These are phyloP conservation scores for Asarcornis scutulata DNA, from an alignment of 2,113 vertebrate genomes.

Conservation along the genomic window DNA sequence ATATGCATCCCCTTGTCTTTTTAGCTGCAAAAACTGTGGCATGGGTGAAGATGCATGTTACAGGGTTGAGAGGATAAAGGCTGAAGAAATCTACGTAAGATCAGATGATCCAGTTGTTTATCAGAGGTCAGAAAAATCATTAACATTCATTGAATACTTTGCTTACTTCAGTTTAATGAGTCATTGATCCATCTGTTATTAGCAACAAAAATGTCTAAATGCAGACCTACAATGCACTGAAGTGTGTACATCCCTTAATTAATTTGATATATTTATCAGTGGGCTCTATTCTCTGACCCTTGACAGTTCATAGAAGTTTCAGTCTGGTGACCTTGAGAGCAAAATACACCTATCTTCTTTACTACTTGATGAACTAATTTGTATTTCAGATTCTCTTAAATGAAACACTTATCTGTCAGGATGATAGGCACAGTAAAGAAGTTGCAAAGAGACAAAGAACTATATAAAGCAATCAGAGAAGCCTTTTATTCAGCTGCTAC, in stretches of 20 bases:
- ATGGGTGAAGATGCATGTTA: not conserved
- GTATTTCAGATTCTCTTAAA: constrained; percentile 55
- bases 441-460: constrained; percentile 33
- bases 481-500: constrained; percentile 45
- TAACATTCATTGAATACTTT: not conserved
- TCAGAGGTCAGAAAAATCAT: not conserved
- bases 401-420: constrained; percentile 49
- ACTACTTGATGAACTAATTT: constrained; percentile 57
- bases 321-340: constrained; percentile 36
- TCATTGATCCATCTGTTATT: not conserved
- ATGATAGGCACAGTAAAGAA: constrained; percentile 51
- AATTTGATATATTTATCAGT: not conserved
- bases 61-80: not conserved
- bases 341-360: constrained; percentile 16
- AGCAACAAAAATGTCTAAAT: not conserved
- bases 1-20: fast-evolving
- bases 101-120: not conserved
- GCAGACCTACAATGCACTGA: not conserved
- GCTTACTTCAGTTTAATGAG: not conserved
- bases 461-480: constrained; percentile 55
- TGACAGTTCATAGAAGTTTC: not conserved
- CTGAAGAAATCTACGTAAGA: not conserved
- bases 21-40: not conserved
- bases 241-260: not conserved
- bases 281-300: not conserved